Percentiles rank a stretch among this genome's conserved stretches.
Conservation (phyloP, 2,888 invertebrate genomes). For the Amorpha juglandis region DNA sequence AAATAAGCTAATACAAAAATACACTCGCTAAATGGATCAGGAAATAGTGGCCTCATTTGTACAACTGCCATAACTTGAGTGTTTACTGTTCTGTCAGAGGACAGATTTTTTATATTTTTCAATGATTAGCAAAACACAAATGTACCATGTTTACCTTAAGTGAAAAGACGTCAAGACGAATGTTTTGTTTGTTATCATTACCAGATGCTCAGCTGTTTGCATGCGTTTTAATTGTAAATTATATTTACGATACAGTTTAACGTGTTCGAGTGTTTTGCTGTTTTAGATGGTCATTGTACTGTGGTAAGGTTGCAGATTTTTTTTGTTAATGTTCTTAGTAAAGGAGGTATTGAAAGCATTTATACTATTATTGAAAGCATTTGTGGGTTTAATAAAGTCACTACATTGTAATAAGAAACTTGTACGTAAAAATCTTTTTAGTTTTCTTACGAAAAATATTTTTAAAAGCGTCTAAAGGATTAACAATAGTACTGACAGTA, state of each 20-base stretch:
- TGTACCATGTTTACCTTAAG: slow-evolving; percentile 22
- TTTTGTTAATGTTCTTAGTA: not conserved
- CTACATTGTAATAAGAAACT: too few species aligned
- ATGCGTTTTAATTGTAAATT: slow-evolving; percentile 30
- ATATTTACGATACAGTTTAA: slow-evolving; percentile 28
- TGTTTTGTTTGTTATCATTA: slow-evolving; percentile 20
- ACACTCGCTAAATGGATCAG: slow-evolving; percentile 5
- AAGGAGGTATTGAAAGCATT: too few species aligned
- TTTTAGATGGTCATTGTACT: slow-evolving; percentile 10
- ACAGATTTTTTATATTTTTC: slow-evolving; percentile 22
- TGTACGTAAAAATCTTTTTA: too few species aligned
- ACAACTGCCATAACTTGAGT: not conserved
- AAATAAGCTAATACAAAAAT: not conserved
- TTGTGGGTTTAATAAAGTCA: too few species aligned
- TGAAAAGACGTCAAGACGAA: slow-evolving; percentile 25
- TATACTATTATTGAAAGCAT: too few species aligned
- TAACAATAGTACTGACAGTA: not conserved
- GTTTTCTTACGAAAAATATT: not conserved
- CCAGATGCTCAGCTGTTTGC: slow-evolving; percentile 25
- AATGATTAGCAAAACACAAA: slow-evolving; percentile 19
- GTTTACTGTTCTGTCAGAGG: slow-evolving; percentile 15
- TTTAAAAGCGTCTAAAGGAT: too few species aligned
- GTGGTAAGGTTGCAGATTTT: slow-evolving; percentile 3
- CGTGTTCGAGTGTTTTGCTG: slow-evolving; percentile 23
- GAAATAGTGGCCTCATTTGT: slow-evolving; percentile 13